Evolutionary conservation across 2,113 vertebrate species (phyloP), one percentile per base, ranked within the genome.

Genomic region (Acrocephalus arundinaceus): DNA sequence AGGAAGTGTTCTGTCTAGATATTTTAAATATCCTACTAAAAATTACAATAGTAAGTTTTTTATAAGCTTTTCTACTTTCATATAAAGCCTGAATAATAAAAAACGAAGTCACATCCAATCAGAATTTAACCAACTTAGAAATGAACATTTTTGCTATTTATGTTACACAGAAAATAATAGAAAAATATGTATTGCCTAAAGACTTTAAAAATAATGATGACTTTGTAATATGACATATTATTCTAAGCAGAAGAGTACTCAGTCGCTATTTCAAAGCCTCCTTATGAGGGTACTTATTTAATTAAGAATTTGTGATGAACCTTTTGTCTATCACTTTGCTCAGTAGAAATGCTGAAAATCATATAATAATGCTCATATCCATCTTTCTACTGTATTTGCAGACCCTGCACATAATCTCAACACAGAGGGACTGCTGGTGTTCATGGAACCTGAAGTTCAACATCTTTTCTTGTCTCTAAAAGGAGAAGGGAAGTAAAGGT

Each of bases 1-100:
- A 91, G 58, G 78, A 97, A 95, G 92, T 49, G 4, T n/a, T 96
- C 93, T 94, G 76, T 77, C 17, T 65, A 91, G 89, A 63, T 94
- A 94, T 61, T 95, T 52, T 10, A 39, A 96, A 93, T 89, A 59
- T 48, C 73, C 65, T 58, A 49, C 21, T 78, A 68, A 89, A 74
- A 78, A 59, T 41, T 57, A 35, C 6, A 62, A 39, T 12, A 45
- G 6, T 15, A 20, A 33, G 10, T 41, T 46, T 73, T 73, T 61
- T 10, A 20, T 74, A 59, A 67, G 18, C 12, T 82, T 85, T 92
- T 82, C 22, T 61, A 43, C 13, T 74, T 91, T 77, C 35, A 33
- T 15, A 84, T 12, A 39, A 39, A 8, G 37, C 37, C 37, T 39
- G 37, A 3, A 30, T 25, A 86, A 76, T 16, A 57, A 68, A 68